Evolutionary conservation across 2,888 invertebrate species (phyloP), one percentile per base, ranked within the genome.

Genomic region (Penaeus monodon): DNA sequence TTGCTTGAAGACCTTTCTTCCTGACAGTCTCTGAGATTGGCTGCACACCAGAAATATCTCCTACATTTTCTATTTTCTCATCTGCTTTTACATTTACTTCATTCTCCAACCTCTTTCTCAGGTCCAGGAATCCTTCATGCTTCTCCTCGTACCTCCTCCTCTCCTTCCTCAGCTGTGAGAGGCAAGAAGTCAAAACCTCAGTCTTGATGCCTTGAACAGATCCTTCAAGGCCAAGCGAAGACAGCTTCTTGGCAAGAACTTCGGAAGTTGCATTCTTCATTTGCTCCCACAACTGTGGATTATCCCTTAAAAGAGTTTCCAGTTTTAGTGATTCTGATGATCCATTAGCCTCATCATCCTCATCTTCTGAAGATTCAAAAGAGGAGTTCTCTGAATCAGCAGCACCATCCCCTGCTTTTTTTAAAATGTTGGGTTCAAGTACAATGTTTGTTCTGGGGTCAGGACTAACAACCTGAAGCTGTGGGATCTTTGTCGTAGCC

Each of bases 251-350:
- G 8, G 80, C 80, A 14, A 88, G 68, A n/a, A 88, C 88, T 17
- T 84, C 88, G 33, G 76, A 29, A 63, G 88, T 88, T 14, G 88
- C 88, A 20, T 76, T 81, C 65, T 77, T 73, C 88, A 88, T 88
- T 63, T 88, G 88, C 20, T 74, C 73, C 88, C 88, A 88, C 27
- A 88, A 44, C 29, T 88, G 80, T 68, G 88, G 88, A 66, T 88
- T 88, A 29, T 84, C 84, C 38, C 49, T 74, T 44, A 88, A 63
- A 24, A 88, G 44, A 0, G 80, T 78, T 4, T 88, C 84, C 22
- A 88, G 70, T 27, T 63, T 76, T 27, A 81, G 66, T 17, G 77
- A 77, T 24, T 84, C 88, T 14, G 88, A 84, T 65, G 88, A 74
- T 29, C 10, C 64, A 22, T 86, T 79, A 73, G 27, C 74, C 29